Conservation (phyloP, 2,113 vertebrate genomes). For the Semnornis frantzii region DNA sequence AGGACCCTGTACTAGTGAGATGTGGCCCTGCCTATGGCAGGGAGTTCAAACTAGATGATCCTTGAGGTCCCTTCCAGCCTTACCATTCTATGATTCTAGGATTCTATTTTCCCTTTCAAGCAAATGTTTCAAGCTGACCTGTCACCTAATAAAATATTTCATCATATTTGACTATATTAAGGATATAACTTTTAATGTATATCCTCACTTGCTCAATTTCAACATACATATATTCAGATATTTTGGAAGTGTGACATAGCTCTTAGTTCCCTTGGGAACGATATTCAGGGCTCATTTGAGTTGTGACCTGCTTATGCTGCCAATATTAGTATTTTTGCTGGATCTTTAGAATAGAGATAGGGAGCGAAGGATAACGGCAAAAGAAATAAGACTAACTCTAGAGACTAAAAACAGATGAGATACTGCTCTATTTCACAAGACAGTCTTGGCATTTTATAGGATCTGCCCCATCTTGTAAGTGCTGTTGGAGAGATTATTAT, state of each 20-base stretch:
- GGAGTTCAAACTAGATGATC: no score
- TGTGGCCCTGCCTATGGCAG: no score
- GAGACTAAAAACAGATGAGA: conserved; percentile 51
- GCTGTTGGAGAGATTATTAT: conserved; percentile 10
- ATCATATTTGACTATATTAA: conserved; percentile 51
- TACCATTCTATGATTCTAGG: no score
- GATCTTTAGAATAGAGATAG: conserved; percentile 69
- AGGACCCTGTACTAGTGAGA: no score
- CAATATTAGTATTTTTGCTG: conserved; percentile 72
- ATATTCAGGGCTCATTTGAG: conserved; percentile 71
- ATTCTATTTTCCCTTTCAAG: neutral
- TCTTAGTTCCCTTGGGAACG: conserved; percentile 64
- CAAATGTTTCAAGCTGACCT: conserved; percentile 18
- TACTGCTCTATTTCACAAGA: conserved; percentile 31
- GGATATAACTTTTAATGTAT: conserved; percentile 51
- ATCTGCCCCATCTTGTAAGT: conserved; percentile 36
- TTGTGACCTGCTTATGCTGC: conserved; percentile 74
- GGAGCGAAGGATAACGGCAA: conserved; percentile 65
- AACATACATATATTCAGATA: conserved; percentile 68
- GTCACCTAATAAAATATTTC: conserved; percentile 55
- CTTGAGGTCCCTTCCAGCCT: no score
- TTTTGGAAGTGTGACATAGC: conserved; percentile 53
- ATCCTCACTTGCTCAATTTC: conserved; percentile 46
- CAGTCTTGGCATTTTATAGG: neutral
- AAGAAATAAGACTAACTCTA: conserved; percentile 48